Base-by-base conservation (phyloP, 2,888 invertebrate species). In the Latrodectus elegans region DNA sequence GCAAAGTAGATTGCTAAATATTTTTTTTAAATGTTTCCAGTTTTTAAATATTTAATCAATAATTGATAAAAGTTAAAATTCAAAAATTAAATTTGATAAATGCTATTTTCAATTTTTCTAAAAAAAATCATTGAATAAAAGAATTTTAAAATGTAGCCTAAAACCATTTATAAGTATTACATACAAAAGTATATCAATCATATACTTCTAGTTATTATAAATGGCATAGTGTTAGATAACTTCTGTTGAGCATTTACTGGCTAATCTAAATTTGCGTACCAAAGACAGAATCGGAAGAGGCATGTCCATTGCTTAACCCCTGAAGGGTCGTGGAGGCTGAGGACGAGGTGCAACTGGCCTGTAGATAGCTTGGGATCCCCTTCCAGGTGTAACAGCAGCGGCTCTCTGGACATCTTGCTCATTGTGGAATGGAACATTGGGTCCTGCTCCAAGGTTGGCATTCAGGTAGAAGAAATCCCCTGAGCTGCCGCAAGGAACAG, bases 391-490 rank as follows among this genome's bases (percentile, higher is more conserved):
- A 14, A 88, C 82, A 64, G 88, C 84, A 55, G 79, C 79, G 26
- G 84, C 88, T 70, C 88, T 79, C 11, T 76, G 79, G 8, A 89
- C 83, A 26, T 90, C 90, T 22, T 80, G 79, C 15, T 90, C 90
- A 49, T 75, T 87, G 49, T 86, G 80, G 84, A 90, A 90, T 15
- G 76, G 75, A 10, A 88, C 87, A 14, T 90, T 83, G 12, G 88
- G 88, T n/a, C 83, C 88, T n/a, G 81, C 83, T 11, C 89, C 88
- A 10, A 90, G 26, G 26, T 89, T 90, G 71, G 79, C 82, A 38
- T 90, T 90, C 79, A 90, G 68, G 65, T 89, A 89, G 73, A 84
- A 90, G 88, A 90, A 90, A 64, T 87, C 89, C 6, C 88, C 68
- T 4, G 90, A 86, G 51, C 84, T 88, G 17, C 76, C 75, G 26